Evolutionary conservation across 2,888 invertebrate species (phyloP), one percentile per base, ranked within the genome.

Genomic region (Kryphioiulus occultus): DNA sequence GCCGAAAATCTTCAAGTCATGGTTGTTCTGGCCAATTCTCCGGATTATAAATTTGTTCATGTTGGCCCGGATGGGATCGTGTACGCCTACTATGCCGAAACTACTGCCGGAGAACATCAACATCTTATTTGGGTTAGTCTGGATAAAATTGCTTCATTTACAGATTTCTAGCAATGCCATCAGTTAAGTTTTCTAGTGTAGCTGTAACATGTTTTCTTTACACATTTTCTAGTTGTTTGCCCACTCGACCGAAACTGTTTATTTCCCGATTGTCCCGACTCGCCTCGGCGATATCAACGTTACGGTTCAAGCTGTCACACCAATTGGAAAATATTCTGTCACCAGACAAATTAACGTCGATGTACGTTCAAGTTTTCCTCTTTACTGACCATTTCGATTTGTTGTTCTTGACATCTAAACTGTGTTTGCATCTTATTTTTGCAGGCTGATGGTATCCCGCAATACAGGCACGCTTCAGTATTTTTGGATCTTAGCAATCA

Each of bases 81-180:
- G 0, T 94, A 95, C 0, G 96, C 98, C 0, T 98, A 98, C 92
- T 96, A 95, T 92, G 98, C 98, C 0, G 94, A 96, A 89, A 97
- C 97, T 3, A 96, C 97, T 0, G 95, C 94, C 91, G 98, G 98
- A 88, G 98, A 98, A 92, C 97, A 98, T 93, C 98, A 99, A 92
- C 98, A 98, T 93, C 96, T 98, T 92, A 95, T 98, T 90, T 98
- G 95, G 93, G 95, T 97, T 88, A 89, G 88, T 88, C 26, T 35
- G 26, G 85, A 1, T 42, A 12, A 30, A 30, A 39, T 86, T 78
- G 7, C 35, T 3, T 19, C 19, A 47, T 87, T 19, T 89, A 7
- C 2, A 4, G 35, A 35, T 35, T 35, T 35, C 7, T 35, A 35
- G 35, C 35, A 2, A 35, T 35, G 35, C 7, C 7, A 7, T 2